Evolutionary conservation across 1,140 invertebrate species (phyloP), one percentile per base, ranked within the genome.

Genomic region (Maconellicoccus hirsutus): DNA sequence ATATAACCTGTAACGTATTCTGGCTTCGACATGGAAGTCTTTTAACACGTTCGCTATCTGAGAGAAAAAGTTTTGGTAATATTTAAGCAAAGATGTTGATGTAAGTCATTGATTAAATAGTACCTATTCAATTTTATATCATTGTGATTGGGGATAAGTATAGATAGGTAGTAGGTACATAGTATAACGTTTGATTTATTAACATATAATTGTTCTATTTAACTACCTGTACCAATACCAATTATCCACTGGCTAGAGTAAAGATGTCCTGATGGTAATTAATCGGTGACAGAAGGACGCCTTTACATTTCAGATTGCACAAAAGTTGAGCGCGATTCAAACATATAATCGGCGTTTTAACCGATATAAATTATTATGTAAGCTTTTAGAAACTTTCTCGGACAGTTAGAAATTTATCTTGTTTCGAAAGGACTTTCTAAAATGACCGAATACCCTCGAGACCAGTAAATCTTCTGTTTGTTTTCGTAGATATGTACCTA

Each of bases 321-420:
- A 22, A 66, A 26, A 66, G 61, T 26, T 10, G 21, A 25, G 19
- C 25, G 21, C 61, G 22, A 23, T 25, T 23, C 61, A 22, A 26
- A 66, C 25, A 66, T 66, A 66, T 66, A 66, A 66, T 66, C 61
- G 61, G 61, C 61, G 25, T 66, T 66, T 66, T 66, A 66, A 66
- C 61, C 61, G 25, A 66, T 26, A 66, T 66, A 66, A 66, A 66
- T 66, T 66, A 66, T 66, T 66, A 66, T 66, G 61, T 66, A 66
- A 66, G 61, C 61, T 66, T 66, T 66, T 66, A 66, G 61, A 66
- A 66, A 66, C 61, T 66, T 66, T 66, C 61, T 66, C 42, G 61
- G 61, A 66, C 61, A 66, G 61, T 66, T 66, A 25, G 61, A 66
- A 66, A 66, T 66, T 66, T 66, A 66, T 66, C 61, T 66, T 66